Conservation (phyloP, 2,797 vertebrate genomes). For the Sebastes paucispinis region DNA sequence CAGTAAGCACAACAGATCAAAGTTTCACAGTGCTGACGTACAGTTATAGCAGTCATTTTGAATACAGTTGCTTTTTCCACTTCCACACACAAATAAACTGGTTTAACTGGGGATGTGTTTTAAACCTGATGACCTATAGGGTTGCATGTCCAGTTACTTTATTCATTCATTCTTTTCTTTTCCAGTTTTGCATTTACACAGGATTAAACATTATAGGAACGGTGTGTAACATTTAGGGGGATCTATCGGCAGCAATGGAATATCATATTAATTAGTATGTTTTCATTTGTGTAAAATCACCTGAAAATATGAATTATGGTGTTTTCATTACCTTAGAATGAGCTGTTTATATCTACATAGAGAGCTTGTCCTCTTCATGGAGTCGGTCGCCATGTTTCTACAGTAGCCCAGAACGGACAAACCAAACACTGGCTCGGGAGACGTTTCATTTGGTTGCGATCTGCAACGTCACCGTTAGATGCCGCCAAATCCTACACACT, state of each 20-base stretch:
- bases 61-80: background rate
- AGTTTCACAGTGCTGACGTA: background rate
- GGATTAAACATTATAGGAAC: no score
- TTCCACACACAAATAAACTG: background rate
- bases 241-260: no score
- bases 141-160: background rate
- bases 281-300: fast-evolving
- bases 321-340: no score
- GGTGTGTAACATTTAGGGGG: no score
- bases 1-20: background rate
- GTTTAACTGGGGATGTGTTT: background rate
- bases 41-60: background rate
- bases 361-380: fast-evolving
- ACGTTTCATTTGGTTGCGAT: fast-evolving
- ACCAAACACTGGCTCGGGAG: no score
- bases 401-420: no score
- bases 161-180: background rate
- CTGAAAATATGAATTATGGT: no score
- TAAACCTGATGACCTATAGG: background rate
- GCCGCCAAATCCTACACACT: no score
- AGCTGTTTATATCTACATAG: no score
- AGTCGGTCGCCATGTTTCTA: no score
- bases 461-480: fast-evolving
- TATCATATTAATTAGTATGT: no score
- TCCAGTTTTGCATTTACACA: background rate